phyloP scores from a whole-genome alignment of 2,888 invertebrate species.

The Leptothorax acervorum region DNA sequence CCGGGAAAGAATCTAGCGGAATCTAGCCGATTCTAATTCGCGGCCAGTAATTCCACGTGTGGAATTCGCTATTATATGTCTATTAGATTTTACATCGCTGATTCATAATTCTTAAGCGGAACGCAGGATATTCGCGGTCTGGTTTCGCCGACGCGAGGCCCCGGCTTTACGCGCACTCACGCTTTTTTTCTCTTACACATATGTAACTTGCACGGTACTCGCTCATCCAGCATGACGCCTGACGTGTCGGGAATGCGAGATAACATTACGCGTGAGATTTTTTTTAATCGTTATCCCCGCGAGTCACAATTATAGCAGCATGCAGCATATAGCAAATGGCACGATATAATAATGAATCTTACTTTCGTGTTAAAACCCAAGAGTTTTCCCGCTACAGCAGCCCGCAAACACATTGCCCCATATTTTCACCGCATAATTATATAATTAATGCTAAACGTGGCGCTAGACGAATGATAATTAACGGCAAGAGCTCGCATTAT shows the following conservation, averaged over 20 bases:
- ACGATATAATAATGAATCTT: not conserved
- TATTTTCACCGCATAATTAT: conserved; percentile 16
- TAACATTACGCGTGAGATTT: conserved; percentile 34
- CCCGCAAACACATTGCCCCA: conserved; percentile 10
- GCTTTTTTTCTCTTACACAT: conserved; percentile 9
- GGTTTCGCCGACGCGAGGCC: conserved; percentile 9
- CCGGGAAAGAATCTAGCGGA: not conserved
- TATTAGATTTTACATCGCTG: conserved; percentile 24
- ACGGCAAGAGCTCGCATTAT: conserved; percentile 1
- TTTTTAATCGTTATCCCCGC: not conserved
- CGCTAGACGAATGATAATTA: conserved; percentile 29
- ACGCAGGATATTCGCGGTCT: conserved; percentile 33
- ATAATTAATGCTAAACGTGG: conserved; percentile 6
- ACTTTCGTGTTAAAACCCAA: not conserved
- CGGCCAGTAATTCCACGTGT: conserved; percentile 17
- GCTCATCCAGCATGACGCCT: not conserved
- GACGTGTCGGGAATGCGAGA: conserved; percentile 28
- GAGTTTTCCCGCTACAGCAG: conserved; percentile 14
- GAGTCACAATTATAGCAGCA: conserved; percentile 26
- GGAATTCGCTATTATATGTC: conserved; percentile 19
- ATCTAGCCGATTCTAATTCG: not conserved
- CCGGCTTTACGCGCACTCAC: not conserved
- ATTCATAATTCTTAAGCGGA: conserved; percentile 42
- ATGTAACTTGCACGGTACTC: conserved; percentile 2
- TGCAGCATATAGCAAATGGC: not conserved